Conservation (phyloP, 2,888 invertebrate species). For the Macrophya alboannulata region DNA sequence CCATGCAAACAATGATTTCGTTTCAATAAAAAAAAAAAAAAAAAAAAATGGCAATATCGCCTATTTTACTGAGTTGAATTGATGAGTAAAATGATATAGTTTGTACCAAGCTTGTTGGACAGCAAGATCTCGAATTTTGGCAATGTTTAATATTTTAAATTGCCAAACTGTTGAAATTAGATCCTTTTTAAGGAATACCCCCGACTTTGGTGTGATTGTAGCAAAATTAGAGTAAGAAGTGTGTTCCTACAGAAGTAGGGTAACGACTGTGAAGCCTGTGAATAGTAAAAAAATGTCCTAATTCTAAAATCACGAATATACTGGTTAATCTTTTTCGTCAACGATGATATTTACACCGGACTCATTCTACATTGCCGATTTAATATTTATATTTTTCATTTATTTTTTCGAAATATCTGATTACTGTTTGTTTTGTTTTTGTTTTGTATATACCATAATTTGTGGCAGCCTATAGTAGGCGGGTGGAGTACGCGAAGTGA, state of each 20-base stretch:
- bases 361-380: conserved; percentile 36
- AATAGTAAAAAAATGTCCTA: conserved; percentile 37
- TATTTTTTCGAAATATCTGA: conserved; percentile 51
- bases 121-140: too few species aligned
- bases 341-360: conserved; percentile 6
- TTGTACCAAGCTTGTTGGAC: too few species aligned
- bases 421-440: conserved; percentile 58
- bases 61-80: too few species aligned
- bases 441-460: conserved; percentile 68
- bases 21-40: too few species aligned
- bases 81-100: too few species aligned
- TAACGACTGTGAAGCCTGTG: conserved; percentile 4
- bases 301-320: background rate
- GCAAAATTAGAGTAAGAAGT: background rate
- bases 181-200: background rate
- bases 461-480: conserved; percentile 68
- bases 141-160: background rate
- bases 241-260: background rate
- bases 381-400: conserved; percentile 16
- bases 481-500: conserved; percentile 69
- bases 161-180: background rate
- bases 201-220: background rate
- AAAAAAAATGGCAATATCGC: too few species aligned
- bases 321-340: conserved; percentile 38
- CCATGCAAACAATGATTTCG: too few species aligned